Percentiles rank a stretch among this genome's conserved stretches.
Evolutionary conservation across 2,113 vertebrate genomes (phyloP).

Genomic region (Malurus alboscapulatus): DNA sequence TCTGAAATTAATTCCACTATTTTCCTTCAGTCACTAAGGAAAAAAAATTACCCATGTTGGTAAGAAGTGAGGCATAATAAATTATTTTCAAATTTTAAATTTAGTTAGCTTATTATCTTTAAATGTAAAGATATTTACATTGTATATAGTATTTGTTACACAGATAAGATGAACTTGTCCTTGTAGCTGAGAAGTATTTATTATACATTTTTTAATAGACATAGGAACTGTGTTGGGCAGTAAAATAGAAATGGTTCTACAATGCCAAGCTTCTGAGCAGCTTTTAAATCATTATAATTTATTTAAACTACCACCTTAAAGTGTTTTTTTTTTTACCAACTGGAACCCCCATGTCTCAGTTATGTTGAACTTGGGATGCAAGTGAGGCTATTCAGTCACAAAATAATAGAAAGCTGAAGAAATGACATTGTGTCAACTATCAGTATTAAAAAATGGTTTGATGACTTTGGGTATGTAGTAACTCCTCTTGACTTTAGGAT

Average conservation of each 20-base stretch:
- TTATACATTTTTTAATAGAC: neutral
- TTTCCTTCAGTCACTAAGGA: neutral
- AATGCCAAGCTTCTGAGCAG: neutral
- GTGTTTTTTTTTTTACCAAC: neutral
- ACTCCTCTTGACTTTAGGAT: neutral
- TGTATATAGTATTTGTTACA: neutral
- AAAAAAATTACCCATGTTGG: neutral
- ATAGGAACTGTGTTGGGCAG: neutral
- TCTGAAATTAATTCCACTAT: neutral
- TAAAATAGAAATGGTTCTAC: neutral
- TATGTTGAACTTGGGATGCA: neutral
- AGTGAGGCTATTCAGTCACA: neutral
- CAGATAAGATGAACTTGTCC: neutral
- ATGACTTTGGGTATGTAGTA: neutral
- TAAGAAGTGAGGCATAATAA: neutral
- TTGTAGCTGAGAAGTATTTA: neutral
- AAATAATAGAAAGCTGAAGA: neutral
- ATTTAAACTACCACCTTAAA: neutral
- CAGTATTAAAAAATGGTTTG: neutral
- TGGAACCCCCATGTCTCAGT: neutral
- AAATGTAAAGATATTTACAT: neutral
- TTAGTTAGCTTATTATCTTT: neutral
- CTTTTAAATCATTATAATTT: neutral
- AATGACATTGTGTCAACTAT: neutral
- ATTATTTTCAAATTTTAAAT: neutral